Evolutionary conservation across 2,888 invertebrate genomes (phyloP), one percentile per base, ranked within the genome.

Genomic region (Chelonus formosanus): DNA sequence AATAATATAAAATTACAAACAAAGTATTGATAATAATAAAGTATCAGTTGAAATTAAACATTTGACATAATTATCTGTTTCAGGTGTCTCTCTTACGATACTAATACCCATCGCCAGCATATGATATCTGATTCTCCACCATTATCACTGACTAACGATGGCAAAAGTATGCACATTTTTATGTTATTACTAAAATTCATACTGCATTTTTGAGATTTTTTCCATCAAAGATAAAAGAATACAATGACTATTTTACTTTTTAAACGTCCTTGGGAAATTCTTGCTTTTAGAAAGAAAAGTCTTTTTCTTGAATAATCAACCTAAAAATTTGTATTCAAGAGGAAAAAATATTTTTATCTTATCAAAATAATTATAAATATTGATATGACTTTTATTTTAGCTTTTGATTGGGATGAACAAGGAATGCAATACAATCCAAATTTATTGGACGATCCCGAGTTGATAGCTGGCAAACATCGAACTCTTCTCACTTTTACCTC

Each of bases 381-480:
- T 34, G 7, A 10, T 31, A 53, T 34, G 32, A 7, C 10, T 53
- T 45, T 61, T 64, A 50, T 74, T 73, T 64, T 61, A 84, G 84
- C 71, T 74, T 75, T 79, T 43, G 84, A 84, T 32, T 84, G 84
- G 83, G 84, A 84, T 57, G 84, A 84, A 53, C 79, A 81, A 68
- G 75, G 78, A 43, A 52, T 80, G n/a, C 87, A 89, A 71, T 97
- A 97, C 80, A 92, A 93, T 75, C 95, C 97, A 0, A 93, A 94
- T 84, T 88, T 96, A 63, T 85, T 98, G 67, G 98, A 98, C 83
- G 97, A 98, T 86, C 97, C 97, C 0, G 94, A 95, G 83, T 85
- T 95, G 52, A 94, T 94, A 75, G 94, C 94, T 35, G 95, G 95
- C 47, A 94, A 94, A 85, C 95, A 95, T 84, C 87, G 95, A 70